Evolutionary conservation across 2,797 vertebrate species (phyloP).

Genomic region (Xenentodon cancila): DNA sequence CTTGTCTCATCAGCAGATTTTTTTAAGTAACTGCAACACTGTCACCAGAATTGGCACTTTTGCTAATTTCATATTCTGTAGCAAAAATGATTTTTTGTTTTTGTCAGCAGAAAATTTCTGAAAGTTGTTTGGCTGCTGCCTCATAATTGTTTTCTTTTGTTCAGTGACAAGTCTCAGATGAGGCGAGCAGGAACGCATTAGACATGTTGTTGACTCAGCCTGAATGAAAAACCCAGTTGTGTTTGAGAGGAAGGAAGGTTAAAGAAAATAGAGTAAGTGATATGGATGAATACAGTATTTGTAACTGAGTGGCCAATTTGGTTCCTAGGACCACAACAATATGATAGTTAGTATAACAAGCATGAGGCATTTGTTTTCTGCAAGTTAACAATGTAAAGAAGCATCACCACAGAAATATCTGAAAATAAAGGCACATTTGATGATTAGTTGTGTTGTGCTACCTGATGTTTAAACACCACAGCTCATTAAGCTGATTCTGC

Average conservation of each 20-base stretch:
- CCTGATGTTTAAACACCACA: constrained; percentile 12
- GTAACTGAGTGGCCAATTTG: background rate
- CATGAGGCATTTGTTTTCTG: background rate
- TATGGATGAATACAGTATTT: background rate
- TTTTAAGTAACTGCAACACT: constrained; percentile 24
- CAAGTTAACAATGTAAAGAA: background rate
- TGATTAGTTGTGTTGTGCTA: constrained; percentile 16
- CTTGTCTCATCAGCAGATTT: constrained; percentile 4
- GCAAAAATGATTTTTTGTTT: constrained; percentile 12
- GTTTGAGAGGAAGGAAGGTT: constrained; percentile 12
- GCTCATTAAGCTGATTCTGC: constrained; percentile 18
- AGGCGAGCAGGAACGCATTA: constrained; percentile 37
- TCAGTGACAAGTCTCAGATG: constrained; percentile 62
- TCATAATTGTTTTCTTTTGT: constrained; percentile 71
- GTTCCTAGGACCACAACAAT: constrained; percentile 1
- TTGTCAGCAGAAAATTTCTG: constrained; percentile 63
- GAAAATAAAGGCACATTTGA: constrained; percentile 10
- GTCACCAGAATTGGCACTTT: constrained; percentile 42
- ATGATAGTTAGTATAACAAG: background rate
- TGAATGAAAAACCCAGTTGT: constrained; percentile 15
- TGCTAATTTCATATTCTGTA: constrained; percentile 57
- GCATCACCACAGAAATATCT: background rate
- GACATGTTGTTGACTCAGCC: constrained; percentile 64
- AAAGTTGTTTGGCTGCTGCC: constrained; percentile 17
- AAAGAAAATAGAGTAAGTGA: constrained; percentile 3